These are phyloP conservation scores for Sebastes fasciatus DNA, from an alignment of 2,113 vertebrate genomes.

Conservation along the genomic window DNA sequence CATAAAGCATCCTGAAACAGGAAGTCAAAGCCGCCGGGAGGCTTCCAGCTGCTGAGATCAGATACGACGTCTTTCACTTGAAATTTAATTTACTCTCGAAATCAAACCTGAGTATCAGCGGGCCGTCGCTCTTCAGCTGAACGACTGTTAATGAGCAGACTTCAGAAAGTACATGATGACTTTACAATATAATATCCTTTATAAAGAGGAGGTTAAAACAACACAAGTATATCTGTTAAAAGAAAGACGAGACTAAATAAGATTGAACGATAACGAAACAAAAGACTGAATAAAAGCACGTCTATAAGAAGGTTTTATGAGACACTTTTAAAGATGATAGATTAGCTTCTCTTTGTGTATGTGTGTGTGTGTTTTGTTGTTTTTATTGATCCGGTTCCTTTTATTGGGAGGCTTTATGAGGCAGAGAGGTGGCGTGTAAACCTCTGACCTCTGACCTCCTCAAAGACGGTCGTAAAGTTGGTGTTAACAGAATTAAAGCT, in stretches of 20 bases:
- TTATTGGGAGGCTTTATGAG: background rate
- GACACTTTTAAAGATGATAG: background rate
- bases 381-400: slow-evolving; percentile 28
- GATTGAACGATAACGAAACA: too few species aligned
- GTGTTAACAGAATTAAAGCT: background rate
- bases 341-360: background rate
- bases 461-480: background rate
- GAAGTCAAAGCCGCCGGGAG: slow-evolving; percentile 11
- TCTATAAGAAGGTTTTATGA: slow-evolving; percentile 3
- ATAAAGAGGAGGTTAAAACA: too few species aligned
- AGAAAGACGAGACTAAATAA: too few species aligned
- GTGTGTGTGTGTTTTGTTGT: background rate
- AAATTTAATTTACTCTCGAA: background rate
- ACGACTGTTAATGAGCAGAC: background rate
- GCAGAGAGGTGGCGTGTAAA: background rate
- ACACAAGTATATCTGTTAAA: too few species aligned
- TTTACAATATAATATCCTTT: background rate
- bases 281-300: too few species aligned
- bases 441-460: slow-evolving; percentile 26
- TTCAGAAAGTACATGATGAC: background rate
- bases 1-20: slow-evolving; percentile 14
- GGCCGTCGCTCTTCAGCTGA: background rate
- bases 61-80: background rate
- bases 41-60: slow-evolving; percentile 14
- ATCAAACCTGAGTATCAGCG: background rate